Conservation (phyloP, 2,113 vertebrate species). For the Mustela lutreola region DNA sequence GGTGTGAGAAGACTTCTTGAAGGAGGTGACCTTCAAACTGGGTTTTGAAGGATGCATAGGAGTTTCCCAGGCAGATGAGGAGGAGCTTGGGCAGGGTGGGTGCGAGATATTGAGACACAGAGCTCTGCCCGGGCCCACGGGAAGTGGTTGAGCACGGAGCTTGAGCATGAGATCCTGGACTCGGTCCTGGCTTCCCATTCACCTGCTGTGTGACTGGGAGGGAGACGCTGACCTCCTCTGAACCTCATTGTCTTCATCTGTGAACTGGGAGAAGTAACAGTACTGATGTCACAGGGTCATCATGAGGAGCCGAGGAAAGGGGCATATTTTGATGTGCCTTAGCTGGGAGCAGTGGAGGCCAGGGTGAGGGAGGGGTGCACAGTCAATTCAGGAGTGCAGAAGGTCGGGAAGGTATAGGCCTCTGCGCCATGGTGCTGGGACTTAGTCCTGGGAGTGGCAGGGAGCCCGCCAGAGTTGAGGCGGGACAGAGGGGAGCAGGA, state of each 20-base stretch:
- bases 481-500: background rate
- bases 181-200: background rate
- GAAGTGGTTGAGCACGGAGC: background rate
- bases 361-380: background rate
- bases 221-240: background rate
- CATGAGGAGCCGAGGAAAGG: background rate
- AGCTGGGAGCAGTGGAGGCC: background rate
- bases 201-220: background rate
- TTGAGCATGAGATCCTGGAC: background rate
- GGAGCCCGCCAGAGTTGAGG: background rate
- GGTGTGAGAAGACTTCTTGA: background rate
- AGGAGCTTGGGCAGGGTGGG: background rate
- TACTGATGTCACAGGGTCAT: background rate
- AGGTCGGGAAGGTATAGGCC: background rate
- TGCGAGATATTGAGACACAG: background rate
- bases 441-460: background rate
- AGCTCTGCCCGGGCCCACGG: background rate
- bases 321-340: background rate
- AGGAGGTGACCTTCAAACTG: background rate
- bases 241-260: background rate
- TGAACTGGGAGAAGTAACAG: background rate
- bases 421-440: background rate
- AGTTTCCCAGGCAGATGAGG: background rate
- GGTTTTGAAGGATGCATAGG: background rate
- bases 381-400: background rate